Evolutionary conservation across 2,113 vertebrate species (phyloP), one percentile per base, ranked within the genome.

Genomic region (Sterrhoptilus dennistouni): DNA sequence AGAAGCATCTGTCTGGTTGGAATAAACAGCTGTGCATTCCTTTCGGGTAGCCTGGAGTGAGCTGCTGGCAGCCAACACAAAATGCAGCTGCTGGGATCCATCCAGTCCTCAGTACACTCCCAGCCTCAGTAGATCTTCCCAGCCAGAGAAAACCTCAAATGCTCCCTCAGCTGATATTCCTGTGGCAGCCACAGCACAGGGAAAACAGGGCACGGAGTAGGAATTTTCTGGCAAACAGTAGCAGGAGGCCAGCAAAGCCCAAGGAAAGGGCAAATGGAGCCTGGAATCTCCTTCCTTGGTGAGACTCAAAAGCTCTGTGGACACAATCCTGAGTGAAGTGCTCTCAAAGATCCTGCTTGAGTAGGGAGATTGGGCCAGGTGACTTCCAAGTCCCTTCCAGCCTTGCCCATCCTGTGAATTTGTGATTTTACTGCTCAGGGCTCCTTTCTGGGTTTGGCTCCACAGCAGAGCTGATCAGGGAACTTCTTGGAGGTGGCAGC

Each of bases 201-300:
- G 33, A 66, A 14, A 50, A 28, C 0, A 0, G 60, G 65, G 11
- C 64, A 52, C 0, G 0, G 57, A 64, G 44, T 0, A 8, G 35
- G 80, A 60, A 75, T 75, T 59, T 59, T 28, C 42, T 42, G 52
- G 63, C 17, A 33, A 75, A 50, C 1, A 11, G 83, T 24, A 56
- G 33, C 52, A 60, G 36, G 54, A 25, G 42, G 45, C 49, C 44
- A 56, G 22, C 15, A 60, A 59, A 86, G 24, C 23, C 40, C 27
- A 35, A 6, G 6, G 15, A 33, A 87, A 70, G 19, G 57, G 23
- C 3, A 18, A 12, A 19, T 2, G 8, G 36, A 68, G 8, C 11
- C 35, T 74, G 31, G 27, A 28, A 15, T 29, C 49, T 70, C 64
- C 23, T 77, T 77, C 27, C 31, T 5, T 21, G 42, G 38, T 19